phyloP scores from a whole-genome alignment of 2,113 vertebrate species.

The Gavialis gangeticus region DNA sequence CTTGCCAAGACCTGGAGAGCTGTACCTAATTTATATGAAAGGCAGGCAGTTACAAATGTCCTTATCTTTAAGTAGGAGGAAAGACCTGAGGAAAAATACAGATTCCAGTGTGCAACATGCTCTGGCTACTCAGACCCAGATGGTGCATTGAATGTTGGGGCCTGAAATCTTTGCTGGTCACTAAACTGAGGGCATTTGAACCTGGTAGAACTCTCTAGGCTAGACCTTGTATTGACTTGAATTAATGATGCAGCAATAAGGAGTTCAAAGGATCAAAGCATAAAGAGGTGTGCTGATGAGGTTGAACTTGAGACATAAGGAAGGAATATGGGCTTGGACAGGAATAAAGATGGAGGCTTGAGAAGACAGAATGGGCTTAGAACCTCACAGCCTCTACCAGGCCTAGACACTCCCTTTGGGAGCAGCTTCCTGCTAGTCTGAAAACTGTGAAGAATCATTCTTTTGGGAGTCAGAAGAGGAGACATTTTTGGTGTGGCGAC shows the following conservation, averaged over 20 bases:
- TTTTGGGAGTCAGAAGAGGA: not conserved
- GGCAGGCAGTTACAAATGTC: not conserved
- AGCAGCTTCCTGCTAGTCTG: not conserved
- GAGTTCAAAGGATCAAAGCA: not conserved
- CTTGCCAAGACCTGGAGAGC: not conserved
- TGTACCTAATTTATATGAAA: not conserved
- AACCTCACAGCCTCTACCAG: not conserved
- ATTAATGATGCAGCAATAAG: fast-evolving
- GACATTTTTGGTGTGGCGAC: not conserved
- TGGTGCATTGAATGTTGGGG: not conserved
- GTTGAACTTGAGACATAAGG: not conserved
- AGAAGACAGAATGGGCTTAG: not conserved
- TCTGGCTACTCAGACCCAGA: not conserved
- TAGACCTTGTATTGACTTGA: not conserved
- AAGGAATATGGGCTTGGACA: not conserved
- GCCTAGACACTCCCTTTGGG: not conserved
- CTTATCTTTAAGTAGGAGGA: not conserved
- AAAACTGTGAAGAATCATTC: not conserved
- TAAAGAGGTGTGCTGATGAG: not conserved
- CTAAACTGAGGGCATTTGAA: not conserved
- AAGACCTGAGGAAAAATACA: not conserved
- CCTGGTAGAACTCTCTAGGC: fast-evolving
- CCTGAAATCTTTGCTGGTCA: not conserved
- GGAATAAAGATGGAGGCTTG: not conserved
- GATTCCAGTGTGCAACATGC: not conserved